phyloP scores from a whole-genome alignment of 1,140 invertebrate species.

The Papilio xuthus region DNA sequence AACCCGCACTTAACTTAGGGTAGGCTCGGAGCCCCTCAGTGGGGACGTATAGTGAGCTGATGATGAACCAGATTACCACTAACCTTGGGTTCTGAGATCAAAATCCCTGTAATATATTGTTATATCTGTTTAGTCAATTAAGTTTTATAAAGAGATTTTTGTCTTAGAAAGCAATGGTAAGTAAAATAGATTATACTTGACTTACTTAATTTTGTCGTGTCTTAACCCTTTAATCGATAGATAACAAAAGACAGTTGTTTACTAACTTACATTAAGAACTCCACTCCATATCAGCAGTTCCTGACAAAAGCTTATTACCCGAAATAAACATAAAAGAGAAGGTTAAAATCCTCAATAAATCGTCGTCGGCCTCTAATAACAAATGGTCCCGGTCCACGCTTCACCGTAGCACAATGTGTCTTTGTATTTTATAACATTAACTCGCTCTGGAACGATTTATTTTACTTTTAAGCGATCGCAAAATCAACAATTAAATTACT shows the following conservation, averaged over 20 bases:
- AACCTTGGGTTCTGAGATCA: too few relatives aligned
- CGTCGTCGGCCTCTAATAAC: constrained; percentile 31
- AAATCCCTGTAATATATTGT: too few relatives aligned
- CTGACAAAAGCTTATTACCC: constrained; percentile 35
- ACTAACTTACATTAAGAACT: background rate
- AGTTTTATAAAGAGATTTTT: too few relatives aligned
- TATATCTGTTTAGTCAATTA: too few relatives aligned
- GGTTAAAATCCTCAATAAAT: constrained; percentile 22
- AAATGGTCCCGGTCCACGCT: constrained; percentile 29
- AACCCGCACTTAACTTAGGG: too few relatives aligned
- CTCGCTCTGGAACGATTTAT: constrained; percentile 31
- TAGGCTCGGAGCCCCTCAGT: too few relatives aligned
- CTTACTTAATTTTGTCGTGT: too few relatives aligned
- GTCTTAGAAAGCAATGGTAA: too few relatives aligned
- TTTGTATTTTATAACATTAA: constrained; percentile 39
- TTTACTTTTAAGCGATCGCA: constrained; percentile 28
- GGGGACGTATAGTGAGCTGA: too few relatives aligned
- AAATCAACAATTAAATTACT: constrained; percentile 29
- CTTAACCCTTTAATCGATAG: background rate
- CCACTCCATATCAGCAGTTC: background rate
- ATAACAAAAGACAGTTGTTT: background rate
- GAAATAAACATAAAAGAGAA: constrained; percentile 35
- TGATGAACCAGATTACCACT: too few relatives aligned
- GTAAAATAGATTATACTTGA: too few relatives aligned
- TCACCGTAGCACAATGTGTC: constrained; percentile 36